Evolutionary conservation across 2,888 invertebrate species (phyloP), one percentile per base, ranked within the genome.

Genomic region (Conchocele bisecta): DNA sequence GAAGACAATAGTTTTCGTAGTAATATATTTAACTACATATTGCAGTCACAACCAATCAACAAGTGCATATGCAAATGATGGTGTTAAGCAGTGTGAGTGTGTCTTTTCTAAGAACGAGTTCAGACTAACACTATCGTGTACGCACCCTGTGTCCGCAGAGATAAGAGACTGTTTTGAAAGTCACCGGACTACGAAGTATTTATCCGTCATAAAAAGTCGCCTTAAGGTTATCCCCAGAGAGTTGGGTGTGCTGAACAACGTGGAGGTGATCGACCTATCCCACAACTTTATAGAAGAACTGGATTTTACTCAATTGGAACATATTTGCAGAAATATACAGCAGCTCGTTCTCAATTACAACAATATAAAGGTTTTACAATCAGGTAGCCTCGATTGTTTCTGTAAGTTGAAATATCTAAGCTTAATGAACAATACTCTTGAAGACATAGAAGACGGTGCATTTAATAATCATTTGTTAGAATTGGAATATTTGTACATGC

Each of bases 381-480:
- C 29, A 3, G 68, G 68, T 1, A 37, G 28, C 22, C 26, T 74
- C 13, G 68, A 68, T 31, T 74, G 73, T 41, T 61, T 74, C 9
- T 15, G 9, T 15, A 54, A 54, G 11, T 26, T 74, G 13, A 15
- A 41, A 22, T 33, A 3, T 7, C n/a, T 74, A 11, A 35, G 13
- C 15, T 20, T 74, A 7, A 35, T 15, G 0, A 65, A 74, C 35
- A 74, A 69, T 31, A 33, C 56, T 9, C 15, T 74, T 9, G 24
- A n/a, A 11, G 2, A 5, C 11, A 69, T 74, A 28, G 65, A 69
- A 33, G 58, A 60, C 35, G 59, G 64, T 20, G 57, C 69, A 28
- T 74, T 74, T 28, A 69, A 37, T 29, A 31, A 46, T 4, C 65
- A 66, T 20, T 29, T 69, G 22, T 20, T 33, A 31, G 11, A 17